Base-by-base conservation (phyloP, 2,888 invertebrate species). In the Chrysolina oricalcia region DNA sequence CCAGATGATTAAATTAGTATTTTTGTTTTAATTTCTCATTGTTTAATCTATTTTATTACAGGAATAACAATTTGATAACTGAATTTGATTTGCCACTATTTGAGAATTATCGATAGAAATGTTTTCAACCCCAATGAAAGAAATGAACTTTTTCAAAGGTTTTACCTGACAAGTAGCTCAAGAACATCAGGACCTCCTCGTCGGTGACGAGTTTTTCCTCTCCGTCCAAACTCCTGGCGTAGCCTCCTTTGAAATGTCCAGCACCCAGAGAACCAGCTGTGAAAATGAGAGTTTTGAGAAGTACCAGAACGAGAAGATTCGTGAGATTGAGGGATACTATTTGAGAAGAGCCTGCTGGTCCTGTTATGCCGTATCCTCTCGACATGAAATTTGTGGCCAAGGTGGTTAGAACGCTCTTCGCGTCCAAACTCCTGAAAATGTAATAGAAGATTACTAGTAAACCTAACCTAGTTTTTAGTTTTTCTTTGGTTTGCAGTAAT, bases 271-370 rank as follows among this genome's bases (percentile, higher is more conserved):
- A 92, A 0, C 95, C 95, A 13, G 95, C 95, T 0, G 95, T 95
- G 82, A 96, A 92, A 77, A 96, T 94, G 9, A 96, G 89, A 0
- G 95, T 95, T 89, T 96, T 96, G 76, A 97, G 89, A 41, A 97
- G 91, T 67, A 96, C 90, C 72, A 96, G 90, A 76, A 96, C 93
- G 64, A 96, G 90, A 78, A 96, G 88, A 87, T 96, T 96, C 0
- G 96, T 95, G 73, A 96, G 88, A 89, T 96, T 96, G 70, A 96
- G 89, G 83, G 96, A 96, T 63, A 96, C 89, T 2, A 95, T 93
- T 84, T 88, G 88, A 0, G 88, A 88, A 1, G 88, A 87, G 27
- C 83, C 83, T 2, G 75, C 74, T 19, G 73, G 73, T 27, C 83
- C 85, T 21, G 83, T 82, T 0, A 83, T 75, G 17, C 78, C 81